Evolutionary conservation across 2,113 vertebrate species (phyloP), one percentile per base, ranked within the genome.

Genomic region (Eulemur rufifrons): DNA sequence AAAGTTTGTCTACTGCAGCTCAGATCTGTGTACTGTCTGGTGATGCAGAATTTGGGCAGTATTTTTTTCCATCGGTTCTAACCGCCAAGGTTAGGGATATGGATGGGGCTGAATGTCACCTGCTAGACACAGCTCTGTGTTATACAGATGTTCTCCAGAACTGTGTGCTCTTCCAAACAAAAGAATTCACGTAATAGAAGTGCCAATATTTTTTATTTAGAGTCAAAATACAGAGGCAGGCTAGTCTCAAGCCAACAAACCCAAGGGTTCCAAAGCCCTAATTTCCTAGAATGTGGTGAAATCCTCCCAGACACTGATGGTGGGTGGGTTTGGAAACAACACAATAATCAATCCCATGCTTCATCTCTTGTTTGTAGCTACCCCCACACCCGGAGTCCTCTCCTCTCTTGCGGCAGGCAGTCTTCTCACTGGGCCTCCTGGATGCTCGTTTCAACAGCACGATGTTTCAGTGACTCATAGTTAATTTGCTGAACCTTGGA

Each of bases 211-310:
- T 73, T 89, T 93, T 83, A 64, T 88, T 85, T 88, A 56, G 61
- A 92, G n/a, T 82, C 27, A 84, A 94, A 94, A 80, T 83, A 56
- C 39, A 93, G 66, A 86, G 74, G 54, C 34, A 63, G 32, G 29
- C 32, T 80, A 73, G 29, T 85, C 66, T 54, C 27, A 78, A 64
- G 47, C 52, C 54, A 81, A 23, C 37, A 77, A 74, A 52, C 18
- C 17, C 81, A 92, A 92, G 63, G 15, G 23, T 85, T 77, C 59
- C 82, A 91, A 92, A 82, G 77, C 85, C 50, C 69, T 86, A 21
- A 91, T 94, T 95, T 94, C 77, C 77, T 82, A 95, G 76, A 81
- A 34, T 71, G 78, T 85, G 52, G 42, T 88, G 54, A 80, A 96
- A 88, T 91, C 27, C 47, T 95, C 78, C 63, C 81, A 87, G 83